A percentile compares a stretch with the other conserved stretches of the same genome.
These are phyloP conservation scores for Proteles cristata DNA, from an alignment of 2,113 vertebrate genomes.

Conservation along the genomic window DNA sequence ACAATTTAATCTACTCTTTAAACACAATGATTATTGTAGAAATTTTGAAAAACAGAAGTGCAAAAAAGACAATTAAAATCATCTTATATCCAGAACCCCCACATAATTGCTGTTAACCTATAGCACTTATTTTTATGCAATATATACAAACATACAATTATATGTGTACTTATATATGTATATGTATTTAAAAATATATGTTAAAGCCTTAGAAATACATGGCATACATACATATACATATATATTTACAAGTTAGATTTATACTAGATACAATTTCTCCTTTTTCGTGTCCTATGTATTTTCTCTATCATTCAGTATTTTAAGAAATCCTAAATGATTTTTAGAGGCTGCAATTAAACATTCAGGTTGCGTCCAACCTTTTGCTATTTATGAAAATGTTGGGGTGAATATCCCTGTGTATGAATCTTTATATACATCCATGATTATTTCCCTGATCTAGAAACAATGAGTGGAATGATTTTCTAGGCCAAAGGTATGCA, in stretches of 20 bases:
- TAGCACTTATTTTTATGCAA: not conserved
- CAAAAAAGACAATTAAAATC: not conserved
- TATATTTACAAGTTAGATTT: constrained; percentile 4
- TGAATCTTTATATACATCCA: not conserved
- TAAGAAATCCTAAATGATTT: constrained; percentile 21
- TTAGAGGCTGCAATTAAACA: not conserved
- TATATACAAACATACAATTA: not conserved
- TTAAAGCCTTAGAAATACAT: too few species aligned
- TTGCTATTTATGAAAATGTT: constrained; percentile 5
- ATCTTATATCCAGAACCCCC: not conserved
- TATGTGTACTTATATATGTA: too few species aligned
- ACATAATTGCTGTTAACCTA: not conserved
- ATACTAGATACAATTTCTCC: not conserved
- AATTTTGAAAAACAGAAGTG: not conserved
- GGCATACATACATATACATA: not conserved
- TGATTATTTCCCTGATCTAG: not conserved
- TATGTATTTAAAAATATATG: too few species aligned
- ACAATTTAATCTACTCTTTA: not conserved
- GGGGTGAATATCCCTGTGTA: not conserved
- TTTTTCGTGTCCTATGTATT: not conserved
- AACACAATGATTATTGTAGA: not conserved
- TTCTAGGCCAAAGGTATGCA: not conserved
- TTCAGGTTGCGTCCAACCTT: not conserved
- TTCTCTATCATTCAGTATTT: not conserved
- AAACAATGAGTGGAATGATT: constrained; percentile 11